Evolutionary conservation across 2,888 invertebrate species (phyloP).

Genomic region (Osmoderma eremita): DNA sequence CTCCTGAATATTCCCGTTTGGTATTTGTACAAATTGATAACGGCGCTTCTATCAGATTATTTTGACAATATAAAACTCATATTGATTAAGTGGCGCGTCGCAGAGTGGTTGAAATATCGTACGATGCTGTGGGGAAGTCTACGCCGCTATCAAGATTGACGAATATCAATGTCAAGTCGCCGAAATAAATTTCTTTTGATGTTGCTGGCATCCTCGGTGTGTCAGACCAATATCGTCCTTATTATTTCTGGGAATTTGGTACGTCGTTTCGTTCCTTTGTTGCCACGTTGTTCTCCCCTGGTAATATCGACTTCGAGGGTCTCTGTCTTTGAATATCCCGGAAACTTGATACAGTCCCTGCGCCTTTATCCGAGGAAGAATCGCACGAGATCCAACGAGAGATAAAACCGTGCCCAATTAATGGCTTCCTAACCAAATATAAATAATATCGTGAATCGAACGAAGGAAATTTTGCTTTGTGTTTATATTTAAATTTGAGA

Average conservation of each 20-base stretch:
- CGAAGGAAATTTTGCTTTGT: too few species aligned
- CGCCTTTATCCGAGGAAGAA: slow-evolving; percentile 10
- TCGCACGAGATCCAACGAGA: slow-evolving; percentile 13
- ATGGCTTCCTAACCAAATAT: not conserved
- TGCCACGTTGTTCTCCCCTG: slow-evolving; percentile 10
- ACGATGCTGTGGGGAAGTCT: not conserved
- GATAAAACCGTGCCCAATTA: slow-evolving; percentile 14
- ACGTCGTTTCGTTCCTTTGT: slow-evolving; percentile 25
- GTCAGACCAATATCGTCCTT: slow-evolving; percentile 6
- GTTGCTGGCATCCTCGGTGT: slow-evolving; percentile 10
- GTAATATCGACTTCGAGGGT: slow-evolving; percentile 17
- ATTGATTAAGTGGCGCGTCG: too few species aligned
- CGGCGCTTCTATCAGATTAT: too few species aligned
- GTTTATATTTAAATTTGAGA: too few species aligned
- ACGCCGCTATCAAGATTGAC: slow-evolving; percentile 33
- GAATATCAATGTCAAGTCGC: slow-evolving; percentile 33
- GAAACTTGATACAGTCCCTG: slow-evolving; percentile 17
- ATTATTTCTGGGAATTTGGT: slow-evolving; percentile 11
- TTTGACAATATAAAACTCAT: too few species aligned
- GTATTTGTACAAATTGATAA: too few species aligned
- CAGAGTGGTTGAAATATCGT: slow-evolving; percentile 7
- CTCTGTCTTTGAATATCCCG: slow-evolving; percentile 25
- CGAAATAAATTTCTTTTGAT: slow-evolving; percentile 35
- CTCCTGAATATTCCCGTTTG: too few species aligned
- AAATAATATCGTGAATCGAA: too few species aligned